phyloP scores from a whole-genome alignment of 2,888 invertebrate genomes.

The Diaprepes abbreviatus region DNA sequence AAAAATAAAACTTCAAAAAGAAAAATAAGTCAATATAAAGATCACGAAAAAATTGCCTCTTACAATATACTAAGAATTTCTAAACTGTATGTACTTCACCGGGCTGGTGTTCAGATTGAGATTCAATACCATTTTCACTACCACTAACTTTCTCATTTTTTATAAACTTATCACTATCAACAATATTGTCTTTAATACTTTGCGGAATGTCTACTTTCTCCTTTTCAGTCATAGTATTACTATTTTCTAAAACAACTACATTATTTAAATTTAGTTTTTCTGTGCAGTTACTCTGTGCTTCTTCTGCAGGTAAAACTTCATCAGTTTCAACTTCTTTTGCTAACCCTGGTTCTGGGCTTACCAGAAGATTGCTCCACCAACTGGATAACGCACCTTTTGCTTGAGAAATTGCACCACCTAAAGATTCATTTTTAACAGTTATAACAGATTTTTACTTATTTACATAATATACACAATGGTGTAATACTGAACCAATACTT shows the following conservation, averaged over 20 bases:
- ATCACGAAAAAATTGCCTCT: slow-evolving; percentile 1
- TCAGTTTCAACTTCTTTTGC: slow-evolving; percentile 56
- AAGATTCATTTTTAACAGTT: too few species aligned
- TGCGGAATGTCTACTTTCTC: slow-evolving; percentile 48
- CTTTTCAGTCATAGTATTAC: slow-evolving; percentile 41
- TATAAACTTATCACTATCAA: slow-evolving; percentile 24
- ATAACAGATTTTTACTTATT: too few species aligned
- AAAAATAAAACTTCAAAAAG: neutral
- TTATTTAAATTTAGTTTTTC: slow-evolving; percentile 39
- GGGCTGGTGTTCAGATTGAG: slow-evolving; percentile 53
- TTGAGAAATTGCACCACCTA: slow-evolving; percentile 89
- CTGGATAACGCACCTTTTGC: slow-evolving; percentile 89
- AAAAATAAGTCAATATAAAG: neutral
- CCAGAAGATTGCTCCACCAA: slow-evolving; percentile 85
- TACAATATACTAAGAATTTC: slow-evolving; percentile 5
- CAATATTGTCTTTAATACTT: slow-evolving; percentile 43
- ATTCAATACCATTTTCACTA: slow-evolving; percentile 10
- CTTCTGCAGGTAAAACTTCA: slow-evolving; percentile 21
- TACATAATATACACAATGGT: too few species aligned
- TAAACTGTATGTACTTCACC: slow-evolving; percentile 63
- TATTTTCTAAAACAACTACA: slow-evolving; percentile 9
- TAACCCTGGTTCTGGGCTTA: slow-evolving; percentile 66
- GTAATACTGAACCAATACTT: too few species aligned
- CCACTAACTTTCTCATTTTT: slow-evolving; percentile 25
- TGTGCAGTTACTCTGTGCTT: slow-evolving; percentile 22